Evolutionary conservation across 2,888 invertebrate genomes (phyloP).

Genomic region (Pedicia rivosa): DNA sequence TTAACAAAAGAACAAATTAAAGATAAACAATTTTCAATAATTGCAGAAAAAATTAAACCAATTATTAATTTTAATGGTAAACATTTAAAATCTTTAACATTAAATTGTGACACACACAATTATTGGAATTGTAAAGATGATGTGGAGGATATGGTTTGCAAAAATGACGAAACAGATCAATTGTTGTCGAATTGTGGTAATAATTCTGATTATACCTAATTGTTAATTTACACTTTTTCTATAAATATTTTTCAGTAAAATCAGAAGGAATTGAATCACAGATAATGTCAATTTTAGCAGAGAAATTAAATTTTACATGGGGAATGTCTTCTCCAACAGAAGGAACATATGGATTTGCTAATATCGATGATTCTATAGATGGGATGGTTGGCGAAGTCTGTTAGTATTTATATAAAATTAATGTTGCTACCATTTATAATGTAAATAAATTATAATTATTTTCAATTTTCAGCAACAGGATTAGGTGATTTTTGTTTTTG

Average conservation of each 20-base stretch:
- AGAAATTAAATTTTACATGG: slow-evolving; percentile 5
- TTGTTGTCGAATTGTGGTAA: too few species aligned
- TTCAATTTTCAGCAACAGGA: slow-evolving; percentile 1
- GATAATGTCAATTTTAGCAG: not conserved
- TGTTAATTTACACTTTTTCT: too few species aligned
- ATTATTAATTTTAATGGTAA: slow-evolving; percentile 6
- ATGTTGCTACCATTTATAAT: not conserved
- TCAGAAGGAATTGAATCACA: slow-evolving; percentile 2
- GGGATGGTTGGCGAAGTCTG: slow-evolving; percentile 3
- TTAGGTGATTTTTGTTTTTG: slow-evolving; percentile 3
- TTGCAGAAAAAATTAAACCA: too few species aligned
- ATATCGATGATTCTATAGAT: not conserved
- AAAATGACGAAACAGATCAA: too few species aligned
- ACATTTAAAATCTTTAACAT: not conserved
- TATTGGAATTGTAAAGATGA: too few species aligned
- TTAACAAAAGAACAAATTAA: not conserved
- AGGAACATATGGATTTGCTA: not conserved
- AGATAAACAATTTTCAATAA: too few species aligned
- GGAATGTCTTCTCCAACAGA: not conserved
- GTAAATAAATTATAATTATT: not conserved
- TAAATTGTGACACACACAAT: slow-evolving; percentile 3
- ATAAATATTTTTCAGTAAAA: not conserved
- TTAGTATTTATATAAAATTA: not conserved
- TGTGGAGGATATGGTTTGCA: too few species aligned
- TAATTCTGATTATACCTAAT: too few species aligned